phyloP scores from a whole-genome alignment of 1,140 invertebrate species.

The Drosophila sproati region DNA sequence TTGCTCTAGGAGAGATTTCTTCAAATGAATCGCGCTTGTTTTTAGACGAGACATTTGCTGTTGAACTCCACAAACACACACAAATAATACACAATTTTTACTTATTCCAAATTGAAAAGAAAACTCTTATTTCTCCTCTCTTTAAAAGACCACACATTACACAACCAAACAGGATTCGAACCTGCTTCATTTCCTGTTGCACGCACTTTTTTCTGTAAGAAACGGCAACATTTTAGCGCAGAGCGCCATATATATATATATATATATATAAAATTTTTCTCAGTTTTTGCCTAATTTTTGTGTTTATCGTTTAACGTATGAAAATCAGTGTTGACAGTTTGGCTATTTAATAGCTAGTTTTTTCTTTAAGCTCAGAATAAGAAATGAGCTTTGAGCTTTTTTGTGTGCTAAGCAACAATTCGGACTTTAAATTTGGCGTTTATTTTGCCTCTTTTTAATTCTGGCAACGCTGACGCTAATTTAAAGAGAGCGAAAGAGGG shows the following conservation, averaged over 20 bases:
- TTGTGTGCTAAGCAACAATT: too few species aligned
- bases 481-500: neutral
- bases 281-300: neutral
- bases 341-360: too few species aligned
- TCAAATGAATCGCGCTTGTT: constrained; percentile 50
- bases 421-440: too few species aligned
- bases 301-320: neutral
- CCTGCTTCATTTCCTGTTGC: neutral
- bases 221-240: constrained; percentile 3
- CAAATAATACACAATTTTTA: neutral
- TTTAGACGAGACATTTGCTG: constrained; percentile 60
- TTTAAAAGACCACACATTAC: too few species aligned
- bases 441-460: too few species aligned
- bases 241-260: neutral
- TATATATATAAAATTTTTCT: too few species aligned
- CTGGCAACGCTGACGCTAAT: neutral
- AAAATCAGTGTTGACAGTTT: constrained; percentile 19
- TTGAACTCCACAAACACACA: constrained; percentile 53
- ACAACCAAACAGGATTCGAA: too few species aligned
- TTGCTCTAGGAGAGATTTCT: constrained; percentile 69
- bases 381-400: too few species aligned
- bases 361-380: too few species aligned
- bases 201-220: neutral
- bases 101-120: neutral
- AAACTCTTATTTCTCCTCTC: neutral